Conservation (phyloP, 2,113 vertebrate genomes). For the Tenebrosternarchus preto region DNA sequence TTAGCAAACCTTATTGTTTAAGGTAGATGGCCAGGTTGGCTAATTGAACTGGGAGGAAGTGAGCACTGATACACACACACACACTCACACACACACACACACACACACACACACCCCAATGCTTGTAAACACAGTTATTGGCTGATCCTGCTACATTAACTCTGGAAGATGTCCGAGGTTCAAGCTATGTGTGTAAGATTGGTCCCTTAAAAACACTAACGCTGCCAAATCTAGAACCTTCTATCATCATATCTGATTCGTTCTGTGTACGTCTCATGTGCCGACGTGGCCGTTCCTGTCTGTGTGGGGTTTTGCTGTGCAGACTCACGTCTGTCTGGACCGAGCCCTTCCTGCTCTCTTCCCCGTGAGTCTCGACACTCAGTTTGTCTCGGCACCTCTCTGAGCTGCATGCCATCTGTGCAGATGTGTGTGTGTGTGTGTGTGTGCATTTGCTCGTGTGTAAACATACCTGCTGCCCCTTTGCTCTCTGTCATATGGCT, state of each 20-base stretch:
- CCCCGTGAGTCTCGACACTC: too few species aligned
- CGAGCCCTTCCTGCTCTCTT: not conserved
- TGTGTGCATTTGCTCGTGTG: too few species aligned
- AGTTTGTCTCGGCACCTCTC: not conserved
- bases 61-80: conserved; percentile 12
- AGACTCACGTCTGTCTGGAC: too few species aligned
- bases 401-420: not conserved
- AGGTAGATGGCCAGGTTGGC: conserved; percentile 19
- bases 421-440: not conserved
- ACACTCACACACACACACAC: conserved; percentile 10
- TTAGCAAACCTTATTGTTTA: conserved; percentile 2
- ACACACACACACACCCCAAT: conserved; percentile 28
- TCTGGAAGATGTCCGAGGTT: conserved; percentile 3
- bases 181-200: not conserved
- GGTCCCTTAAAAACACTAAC: not conserved
- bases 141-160: not conserved
- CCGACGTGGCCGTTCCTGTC: too few species aligned
- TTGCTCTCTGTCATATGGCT: conserved; percentile 34
- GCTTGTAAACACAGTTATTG: conserved; percentile 29
- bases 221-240: too few species aligned
- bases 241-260: too few species aligned
- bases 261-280: too few species aligned
- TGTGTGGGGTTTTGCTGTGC: too few species aligned
- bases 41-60: conserved; percentile 14
- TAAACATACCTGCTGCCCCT: not conserved